These are phyloP conservation scores for Climacteris rufus DNA, from an alignment of 2,113 vertebrate genomes.

Conservation along the genomic window DNA sequence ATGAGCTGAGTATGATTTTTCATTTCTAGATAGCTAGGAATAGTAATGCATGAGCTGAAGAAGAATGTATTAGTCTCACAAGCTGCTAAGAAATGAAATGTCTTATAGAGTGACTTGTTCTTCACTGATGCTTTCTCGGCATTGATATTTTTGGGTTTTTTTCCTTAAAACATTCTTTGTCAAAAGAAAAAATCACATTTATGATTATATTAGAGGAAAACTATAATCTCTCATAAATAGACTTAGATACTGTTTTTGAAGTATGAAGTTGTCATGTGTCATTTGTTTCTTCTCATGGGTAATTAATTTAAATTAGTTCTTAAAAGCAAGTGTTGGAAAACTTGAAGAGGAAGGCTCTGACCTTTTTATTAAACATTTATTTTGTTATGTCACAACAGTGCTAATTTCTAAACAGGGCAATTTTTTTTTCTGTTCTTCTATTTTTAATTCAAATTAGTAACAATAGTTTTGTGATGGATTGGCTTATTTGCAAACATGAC, in stretches of 20 bases:
- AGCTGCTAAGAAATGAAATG: slow-evolving; percentile 64
- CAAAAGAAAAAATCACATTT: not conserved
- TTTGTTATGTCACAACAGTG: not conserved
- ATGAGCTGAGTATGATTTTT: slow-evolving; percentile 68
- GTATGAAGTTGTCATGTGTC: not conserved
- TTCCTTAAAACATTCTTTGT: not conserved
- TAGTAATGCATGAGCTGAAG: slow-evolving; percentile 53
- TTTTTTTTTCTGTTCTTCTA: not conserved
- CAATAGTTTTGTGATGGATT: not conserved
- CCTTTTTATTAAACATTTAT: not conserved
- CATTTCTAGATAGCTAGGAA: slow-evolving; percentile 48
- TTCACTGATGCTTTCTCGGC: not conserved
- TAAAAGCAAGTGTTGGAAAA: not conserved
- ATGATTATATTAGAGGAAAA: not conserved
- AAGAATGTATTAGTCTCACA: slow-evolving; percentile 59
- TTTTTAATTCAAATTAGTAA: not conserved
- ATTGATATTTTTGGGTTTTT: not conserved
- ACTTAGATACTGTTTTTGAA: not conserved
- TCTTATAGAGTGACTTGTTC: slow-evolving; percentile 51
- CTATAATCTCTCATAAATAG: not conserved
- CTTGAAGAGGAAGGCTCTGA: not conserved
- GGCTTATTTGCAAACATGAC: not conserved
- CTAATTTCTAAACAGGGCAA: not conserved
- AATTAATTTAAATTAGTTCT: not conserved
- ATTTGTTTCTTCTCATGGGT: not conserved